These are phyloP conservation scores for Clytia hemisphaerica DNA, from an alignment of 30 jellyfish, hydroid and myxozoan genomes.

Conservation along the genomic window DNA sequence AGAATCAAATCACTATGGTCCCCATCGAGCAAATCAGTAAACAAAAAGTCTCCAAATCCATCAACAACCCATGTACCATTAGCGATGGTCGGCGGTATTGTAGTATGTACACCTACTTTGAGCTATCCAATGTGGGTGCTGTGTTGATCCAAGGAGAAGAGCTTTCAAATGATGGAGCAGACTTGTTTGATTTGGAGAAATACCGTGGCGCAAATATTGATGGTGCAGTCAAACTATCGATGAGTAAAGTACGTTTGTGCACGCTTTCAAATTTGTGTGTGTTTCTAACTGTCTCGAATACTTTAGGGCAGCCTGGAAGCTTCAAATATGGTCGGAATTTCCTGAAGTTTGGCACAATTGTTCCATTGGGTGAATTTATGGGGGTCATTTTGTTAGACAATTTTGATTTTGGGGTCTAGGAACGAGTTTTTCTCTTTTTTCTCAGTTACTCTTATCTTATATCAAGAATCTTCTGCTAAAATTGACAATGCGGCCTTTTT, in stretches of 20 bases:
- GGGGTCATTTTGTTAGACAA: too few relatives aligned
- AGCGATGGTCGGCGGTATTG: conserved; percentile 24
- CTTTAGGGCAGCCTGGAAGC: too few relatives aligned
- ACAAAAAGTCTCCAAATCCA: conserved; percentile 6
- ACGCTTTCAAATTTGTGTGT: too few relatives aligned
- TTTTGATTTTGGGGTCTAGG: too few relatives aligned
- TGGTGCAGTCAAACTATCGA: conserved; percentile 46
- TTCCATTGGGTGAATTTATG: too few relatives aligned
- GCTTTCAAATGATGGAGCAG: conserved; percentile 19
- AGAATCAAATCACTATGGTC: conserved; percentile 50
- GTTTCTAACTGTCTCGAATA: too few relatives aligned
- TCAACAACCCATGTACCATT: conserved; percentile 54
- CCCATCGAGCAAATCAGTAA: conserved; percentile 40
- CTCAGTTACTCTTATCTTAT: too few relatives aligned
- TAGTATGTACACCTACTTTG: conserved; percentile 33
- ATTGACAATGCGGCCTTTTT: too few relatives aligned
- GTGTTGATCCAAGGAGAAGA: conserved; percentile 54
- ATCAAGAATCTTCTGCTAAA: too few relatives aligned
- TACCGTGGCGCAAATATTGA: conserved; percentile 38
- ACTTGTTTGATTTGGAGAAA: conserved; percentile 24
- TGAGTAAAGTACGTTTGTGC: conserved; percentile 30
- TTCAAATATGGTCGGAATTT: too few relatives aligned
- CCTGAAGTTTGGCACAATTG: too few relatives aligned
- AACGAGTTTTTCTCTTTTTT: too few relatives aligned
- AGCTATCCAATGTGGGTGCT: conserved; percentile 31